Evolutionary conservation across 2,888 invertebrate species (phyloP), one percentile per base, ranked within the genome.

Genomic region (Spodoptera littoralis): DNA sequence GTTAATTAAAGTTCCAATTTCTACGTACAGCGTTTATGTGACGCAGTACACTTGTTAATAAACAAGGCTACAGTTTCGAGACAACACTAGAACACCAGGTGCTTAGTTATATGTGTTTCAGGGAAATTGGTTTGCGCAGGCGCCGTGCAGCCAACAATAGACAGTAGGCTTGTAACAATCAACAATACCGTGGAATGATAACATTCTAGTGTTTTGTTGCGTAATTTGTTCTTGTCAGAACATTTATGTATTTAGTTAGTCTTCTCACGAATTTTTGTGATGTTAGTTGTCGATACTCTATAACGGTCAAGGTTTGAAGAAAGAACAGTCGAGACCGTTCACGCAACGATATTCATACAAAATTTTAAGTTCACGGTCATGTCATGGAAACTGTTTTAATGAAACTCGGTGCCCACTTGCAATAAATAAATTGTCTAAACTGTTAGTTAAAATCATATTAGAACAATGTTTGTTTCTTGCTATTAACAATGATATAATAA

Each of bases 101-200:
- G 69, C 64, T 64, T 60, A 60, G 69, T 54, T 57, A 18, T 64
- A 57, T 64, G 53, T 60, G 9, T 36, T 72, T 64, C 71, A 69
- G 54, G 44, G 71, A 69, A 71, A 55, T 60, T 55, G 57, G 43
- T 18, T 3, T 52, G 61, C 55, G 52, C 41, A 8, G 59, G 63
- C 52, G 63, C 54, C 48, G 48, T 27, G 36, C 36, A 45, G 56
- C 36, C 27, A 69, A 72, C 60, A 73, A 72, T 63, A 71, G 48
- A 57, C 43, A 54, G 27, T 4, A 27, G 43, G 45, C 43, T 59
- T 11, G 59, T 41, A 44, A 60, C 60, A 54, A 30, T 69, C 64
- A 73, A 72, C 71, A 72, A 64, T 47, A 18, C 18, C 41, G 27
- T 51, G 71, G 73, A 72, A 72, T 72, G 71, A 73, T 69, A 72